Evolutionary conservation across 2,797 vertebrate species (phyloP).

Genomic region (Pseudochaenichthys georgianus): DNA sequence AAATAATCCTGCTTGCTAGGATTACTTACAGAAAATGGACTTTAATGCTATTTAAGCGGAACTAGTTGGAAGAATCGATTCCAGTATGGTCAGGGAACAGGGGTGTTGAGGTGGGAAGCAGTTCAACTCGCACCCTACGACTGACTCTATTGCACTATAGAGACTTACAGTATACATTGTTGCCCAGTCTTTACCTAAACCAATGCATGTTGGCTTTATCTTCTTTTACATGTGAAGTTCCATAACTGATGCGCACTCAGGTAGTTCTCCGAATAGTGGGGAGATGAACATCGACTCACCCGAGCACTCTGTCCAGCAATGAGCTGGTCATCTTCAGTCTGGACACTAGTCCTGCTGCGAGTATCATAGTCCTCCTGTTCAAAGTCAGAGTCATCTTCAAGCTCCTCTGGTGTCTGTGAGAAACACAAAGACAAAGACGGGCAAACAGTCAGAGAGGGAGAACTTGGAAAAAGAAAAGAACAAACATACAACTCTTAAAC

Average conservation of each 20-base stretch:
- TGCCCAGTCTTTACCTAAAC: constrained; percentile 15
- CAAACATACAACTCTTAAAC: constrained; percentile 12
- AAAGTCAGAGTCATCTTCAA: constrained; percentile 98
- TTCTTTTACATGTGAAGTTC: constrained; percentile 14
- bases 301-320: constrained; percentile 96
- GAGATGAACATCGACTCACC: constrained; percentile 83
- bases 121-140: constrained; percentile 6
- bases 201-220: constrained; percentile 3
- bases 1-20: constrained; percentile 65
- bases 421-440: constrained; percentile 49
- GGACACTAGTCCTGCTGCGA: constrained; percentile 96
- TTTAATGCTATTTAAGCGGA: constrained; percentile 59
- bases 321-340: constrained; percentile 97
- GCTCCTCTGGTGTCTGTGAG: constrained; percentile 94
- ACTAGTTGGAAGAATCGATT: constrained; percentile 43
- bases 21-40: constrained; percentile 48
- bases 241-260: constrained; percentile 9
- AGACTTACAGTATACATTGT: neutral
- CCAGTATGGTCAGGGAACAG: constrained; percentile 16
- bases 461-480: constrained; percentile 7
- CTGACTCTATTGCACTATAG: constrained; percentile 15
- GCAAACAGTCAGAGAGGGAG: constrained; percentile 39
- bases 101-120: constrained; percentile 10
- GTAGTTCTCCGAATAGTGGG: constrained; percentile 30
- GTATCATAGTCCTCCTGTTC: constrained; percentile 97